Percentiles rank a stretch among this genome's conserved stretches.
These are phyloP conservation scores for Latrodectus elegans DNA, from an alignment of 2,888 invertebrate species.

Conservation along the genomic window DNA sequence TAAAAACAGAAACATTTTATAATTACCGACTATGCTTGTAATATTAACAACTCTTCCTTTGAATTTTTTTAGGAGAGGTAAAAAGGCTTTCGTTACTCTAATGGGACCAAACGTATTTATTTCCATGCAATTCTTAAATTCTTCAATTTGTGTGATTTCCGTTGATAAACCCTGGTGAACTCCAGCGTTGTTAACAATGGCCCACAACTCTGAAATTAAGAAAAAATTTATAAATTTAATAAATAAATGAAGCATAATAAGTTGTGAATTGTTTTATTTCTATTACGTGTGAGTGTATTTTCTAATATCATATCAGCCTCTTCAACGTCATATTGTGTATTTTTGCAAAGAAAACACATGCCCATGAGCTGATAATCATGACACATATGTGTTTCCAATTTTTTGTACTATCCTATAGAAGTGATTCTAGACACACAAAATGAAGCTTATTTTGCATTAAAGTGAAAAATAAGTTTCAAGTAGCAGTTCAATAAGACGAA, in stretches of 20 bases:
- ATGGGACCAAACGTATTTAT: conserved; percentile 74
- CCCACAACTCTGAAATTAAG: conserved; percentile 76
- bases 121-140: conserved; percentile 73
- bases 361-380: neutral
- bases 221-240: neutral
- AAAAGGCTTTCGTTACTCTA: conserved; percentile 73
- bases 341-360: neutral
- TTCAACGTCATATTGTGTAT: neutral
- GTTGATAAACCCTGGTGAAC: conserved; percentile 76
- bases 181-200: conserved; percentile 78
- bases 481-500: no score
- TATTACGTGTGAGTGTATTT: neutral
- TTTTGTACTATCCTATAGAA: neutral
- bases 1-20: no score
- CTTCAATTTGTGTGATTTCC: conserved; percentile 76
- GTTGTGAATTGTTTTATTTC: neutral
- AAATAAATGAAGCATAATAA: neutral
- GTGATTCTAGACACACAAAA: no score
- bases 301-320: neutral
- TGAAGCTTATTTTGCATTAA: no score
- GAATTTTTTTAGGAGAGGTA: conserved; percentile 73
- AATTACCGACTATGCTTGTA: conserved; percentile 73
- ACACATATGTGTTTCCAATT: neutral
- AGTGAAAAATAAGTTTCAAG: no score
- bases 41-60: conserved; percentile 73